Percentiles rank a stretch among this genome's conserved stretches.
phyloP scores from a whole-genome alignment of 2,888 invertebrate species.

The Synergus gifuensis region DNA sequence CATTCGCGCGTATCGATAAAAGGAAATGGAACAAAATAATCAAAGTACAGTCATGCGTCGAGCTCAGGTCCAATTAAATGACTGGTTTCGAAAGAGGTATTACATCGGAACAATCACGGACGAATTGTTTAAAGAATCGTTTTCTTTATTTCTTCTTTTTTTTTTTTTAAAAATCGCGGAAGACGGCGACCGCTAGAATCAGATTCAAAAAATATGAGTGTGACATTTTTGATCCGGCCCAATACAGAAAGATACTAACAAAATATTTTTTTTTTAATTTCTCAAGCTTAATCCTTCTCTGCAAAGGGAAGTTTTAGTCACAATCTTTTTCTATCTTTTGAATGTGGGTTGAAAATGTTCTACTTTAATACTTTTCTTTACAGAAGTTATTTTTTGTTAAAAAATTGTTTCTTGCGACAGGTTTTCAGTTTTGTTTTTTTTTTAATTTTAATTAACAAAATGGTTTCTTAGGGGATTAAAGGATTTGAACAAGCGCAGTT shows the following conservation, averaged over 20 bases:
- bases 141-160: conserved; percentile 20
- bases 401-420: too few relatives aligned
- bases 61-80: conserved; percentile 38
- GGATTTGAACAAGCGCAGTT: conserved; percentile 31
- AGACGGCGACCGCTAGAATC: conserved; percentile 38
- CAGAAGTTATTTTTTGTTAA: too few relatives aligned
- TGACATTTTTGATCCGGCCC: too few relatives aligned
- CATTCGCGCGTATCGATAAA: conserved; percentile 61
- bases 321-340: too few relatives aligned
- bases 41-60: conserved; percentile 35
- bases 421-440: conserved; percentile 18
- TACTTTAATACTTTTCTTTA: too few relatives aligned
- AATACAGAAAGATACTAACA: too few relatives aligned
- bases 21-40: conserved; percentile 37
- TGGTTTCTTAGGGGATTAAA: not conserved
- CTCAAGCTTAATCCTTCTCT: not conserved
- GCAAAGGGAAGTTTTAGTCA: too few relatives aligned
- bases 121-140: not conserved
- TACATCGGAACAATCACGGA: conserved; percentile 13
- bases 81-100: conserved; percentile 30
- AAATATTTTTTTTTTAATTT: not conserved
- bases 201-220: not conserved
- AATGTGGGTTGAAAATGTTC: too few relatives aligned
- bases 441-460: not conserved
- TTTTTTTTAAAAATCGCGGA: conserved; percentile 25